These are phyloP conservation scores for Tiphia femorata DNA, from an alignment of 2,888 invertebrate species.

Conservation along the genomic window DNA sequence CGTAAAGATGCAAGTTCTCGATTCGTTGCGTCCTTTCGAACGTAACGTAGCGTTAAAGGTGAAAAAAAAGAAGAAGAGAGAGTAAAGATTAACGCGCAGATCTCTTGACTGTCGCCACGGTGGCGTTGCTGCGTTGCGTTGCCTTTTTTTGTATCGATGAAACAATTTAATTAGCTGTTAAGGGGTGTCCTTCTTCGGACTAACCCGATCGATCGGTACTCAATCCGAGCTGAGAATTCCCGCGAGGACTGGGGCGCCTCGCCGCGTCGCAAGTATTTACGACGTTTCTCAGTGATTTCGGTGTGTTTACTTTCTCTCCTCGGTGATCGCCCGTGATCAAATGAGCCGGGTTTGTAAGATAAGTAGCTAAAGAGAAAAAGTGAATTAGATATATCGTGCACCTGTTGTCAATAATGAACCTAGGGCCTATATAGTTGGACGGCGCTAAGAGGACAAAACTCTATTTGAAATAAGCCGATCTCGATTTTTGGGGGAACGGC, in stretches of 20 bases:
- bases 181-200: slow-evolving; percentile 22
- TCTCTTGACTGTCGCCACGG: slow-evolving; percentile 39
- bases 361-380: slow-evolving; percentile 57
- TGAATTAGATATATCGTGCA: slow-evolving; percentile 59
- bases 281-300: too few species aligned
- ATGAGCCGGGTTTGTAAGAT: slow-evolving; percentile 54
- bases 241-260: slow-evolving; percentile 14
- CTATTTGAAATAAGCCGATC: slow-evolving; percentile 58
- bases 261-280: slow-evolving; percentile 17
- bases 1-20: too few species aligned
- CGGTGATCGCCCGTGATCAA: slow-evolving; percentile 16
- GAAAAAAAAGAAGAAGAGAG: too few species aligned
- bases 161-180: slow-evolving; percentile 18
- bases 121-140: slow-evolving; percentile 42
- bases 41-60: too few species aligned
- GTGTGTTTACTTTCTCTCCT: slow-evolving; percentile 7
- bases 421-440: slow-evolving; percentile 56
- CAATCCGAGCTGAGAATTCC: too few species aligned
- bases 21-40: too few species aligned
- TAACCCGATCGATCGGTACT: too few species aligned
- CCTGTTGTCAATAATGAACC: slow-evolving; percentile 66
- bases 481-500: slow-evolving; percentile 24
- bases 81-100: not conserved
- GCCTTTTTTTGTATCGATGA: slow-evolving; percentile 42
- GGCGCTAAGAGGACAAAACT: slow-evolving; percentile 54